A percentile compares a stretch with the other conserved stretches of the same genome.
phyloP scores from a whole-genome alignment of 2,797 vertebrate species.

The Tangara arthus region DNA sequence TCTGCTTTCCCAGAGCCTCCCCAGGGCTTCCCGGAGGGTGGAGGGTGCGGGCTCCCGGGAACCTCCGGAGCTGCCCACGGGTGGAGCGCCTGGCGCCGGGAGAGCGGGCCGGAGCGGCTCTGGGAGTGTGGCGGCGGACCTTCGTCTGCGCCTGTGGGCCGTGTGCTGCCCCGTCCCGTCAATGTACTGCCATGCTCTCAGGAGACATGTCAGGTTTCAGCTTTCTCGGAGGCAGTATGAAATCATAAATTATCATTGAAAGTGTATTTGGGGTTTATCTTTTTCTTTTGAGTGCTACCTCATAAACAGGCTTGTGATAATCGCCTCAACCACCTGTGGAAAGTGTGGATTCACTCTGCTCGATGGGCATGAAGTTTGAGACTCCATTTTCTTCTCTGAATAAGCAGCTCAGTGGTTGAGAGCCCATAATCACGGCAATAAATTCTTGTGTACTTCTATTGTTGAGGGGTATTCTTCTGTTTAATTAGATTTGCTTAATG shows the following conservation, averaged over 20 bases:
- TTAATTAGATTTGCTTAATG: neutral
- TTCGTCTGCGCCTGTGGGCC: fast-evolving
- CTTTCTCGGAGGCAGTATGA: neutral
- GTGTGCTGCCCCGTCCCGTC: fast-evolving
- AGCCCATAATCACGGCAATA: neutral
- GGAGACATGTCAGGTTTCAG: fast-evolving
- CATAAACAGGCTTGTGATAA: neutral
- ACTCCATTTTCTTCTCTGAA: neutral
- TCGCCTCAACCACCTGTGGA: neutral
- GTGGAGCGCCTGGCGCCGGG: no score
- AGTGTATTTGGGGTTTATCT: neutral
- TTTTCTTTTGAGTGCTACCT: neutral
- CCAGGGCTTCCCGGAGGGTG: neutral
- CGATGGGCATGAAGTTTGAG: neutral
- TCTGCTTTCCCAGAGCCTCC: neutral
- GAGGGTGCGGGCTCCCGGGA: neutral
- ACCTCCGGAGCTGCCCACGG: neutral
- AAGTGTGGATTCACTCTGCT: neutral
- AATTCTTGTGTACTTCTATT: neutral
- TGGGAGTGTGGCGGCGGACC: fast-evolving
- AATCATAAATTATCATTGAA: neutral
- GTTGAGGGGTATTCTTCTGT: neutral
- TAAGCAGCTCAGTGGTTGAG: neutral
- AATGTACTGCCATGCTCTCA: fast-evolving
- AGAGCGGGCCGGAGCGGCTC: fast-evolving